Base-by-base conservation (phyloP, 2,888 invertebrate species). In the Drosophila formosana region DNA sequence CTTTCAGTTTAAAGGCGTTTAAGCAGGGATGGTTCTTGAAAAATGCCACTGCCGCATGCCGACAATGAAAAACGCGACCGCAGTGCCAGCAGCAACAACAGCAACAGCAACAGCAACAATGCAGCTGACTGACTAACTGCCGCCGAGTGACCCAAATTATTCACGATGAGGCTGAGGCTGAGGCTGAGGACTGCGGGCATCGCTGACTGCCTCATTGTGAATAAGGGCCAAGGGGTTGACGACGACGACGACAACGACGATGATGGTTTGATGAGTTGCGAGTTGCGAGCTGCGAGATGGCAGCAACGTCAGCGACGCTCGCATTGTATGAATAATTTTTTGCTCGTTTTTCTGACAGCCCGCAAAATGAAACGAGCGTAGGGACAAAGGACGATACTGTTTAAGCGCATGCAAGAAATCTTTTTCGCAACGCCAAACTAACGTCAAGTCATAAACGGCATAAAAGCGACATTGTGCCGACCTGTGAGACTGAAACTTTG, bases 51-150 rank as follows among this genome's bases (percentile, higher is more conserved):
- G 88, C 83, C 87, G 87, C 83, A 83, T 88, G 86, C 84, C 88
- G 88, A 89, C 85, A 88, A 86, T 89, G 82, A 89, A 85, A 88
- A 88, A 89, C 77, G 89, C 89, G 82, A 89, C 89, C 84, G 69
- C 84, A 85, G 66, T 47, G 61, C 63, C 64, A 63, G 41, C 64
- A 73, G 64, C 77, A 71, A 49, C 61, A 75, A 28, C 51, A 69
- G 65, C 63, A 72, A 37, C 77, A 71, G 47, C 61, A 75, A 28
- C 51, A 69, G 65, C 63, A 72, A 37, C 66, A 60, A 52, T 86
- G 89, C 83, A 86, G 66, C 75, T 89, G 88, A 86, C 88, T 89
- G 85, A 86, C 88, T 86, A 86, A 86, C 89, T 86, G 85, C 86
- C 89, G 78, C 74, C 82, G 72, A 86, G 86, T 86, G 85, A 86